These are phyloP conservation scores for Rapana venosa DNA, from an alignment of 2,888 invertebrate species.

Conservation along the genomic window DNA sequence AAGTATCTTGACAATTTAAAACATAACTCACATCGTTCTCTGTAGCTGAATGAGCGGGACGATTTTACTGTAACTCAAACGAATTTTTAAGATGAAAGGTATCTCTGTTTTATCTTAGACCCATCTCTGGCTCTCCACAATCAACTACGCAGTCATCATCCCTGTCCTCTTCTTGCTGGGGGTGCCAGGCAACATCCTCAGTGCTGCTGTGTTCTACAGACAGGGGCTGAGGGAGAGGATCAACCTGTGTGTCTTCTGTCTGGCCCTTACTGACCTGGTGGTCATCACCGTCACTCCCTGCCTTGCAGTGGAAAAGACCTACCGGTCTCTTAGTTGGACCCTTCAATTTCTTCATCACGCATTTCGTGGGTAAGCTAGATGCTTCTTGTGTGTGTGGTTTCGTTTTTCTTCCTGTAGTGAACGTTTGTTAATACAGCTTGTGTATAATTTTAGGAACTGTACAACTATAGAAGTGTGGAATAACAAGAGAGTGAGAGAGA, in stretches of 20 bases:
- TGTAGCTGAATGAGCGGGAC: not conserved
- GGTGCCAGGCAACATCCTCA: conserved; percentile 35
- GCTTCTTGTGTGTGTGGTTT: not conserved
- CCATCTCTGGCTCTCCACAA: not conserved
- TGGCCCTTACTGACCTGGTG: conserved; percentile 23
- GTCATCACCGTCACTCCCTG: not conserved
- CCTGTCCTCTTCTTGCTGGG: conserved; percentile 29
- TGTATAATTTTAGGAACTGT: no score
- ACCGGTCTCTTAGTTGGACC: not conserved
- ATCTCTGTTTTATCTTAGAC: not conserved
- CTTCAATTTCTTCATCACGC: conserved; percentile 9
- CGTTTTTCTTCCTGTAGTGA: no score
- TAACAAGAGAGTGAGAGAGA: no score
- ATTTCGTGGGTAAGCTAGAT: conserved; percentile 8
- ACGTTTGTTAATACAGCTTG: no score
- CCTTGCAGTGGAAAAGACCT: not conserved
- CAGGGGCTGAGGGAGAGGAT: conserved; percentile 37
- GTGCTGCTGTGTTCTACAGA: conserved; percentile 33
- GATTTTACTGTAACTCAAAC: not conserved
- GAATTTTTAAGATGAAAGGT: not conserved
- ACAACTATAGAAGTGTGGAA: no score
- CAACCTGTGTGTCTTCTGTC: conserved; percentile 38
- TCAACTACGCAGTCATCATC: not conserved
- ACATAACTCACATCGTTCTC: no score
- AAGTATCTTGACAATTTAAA: no score